Base-by-base conservation (phyloP, 2,888 invertebrate species). In the Rhagophthalmus giganteus region DNA sequence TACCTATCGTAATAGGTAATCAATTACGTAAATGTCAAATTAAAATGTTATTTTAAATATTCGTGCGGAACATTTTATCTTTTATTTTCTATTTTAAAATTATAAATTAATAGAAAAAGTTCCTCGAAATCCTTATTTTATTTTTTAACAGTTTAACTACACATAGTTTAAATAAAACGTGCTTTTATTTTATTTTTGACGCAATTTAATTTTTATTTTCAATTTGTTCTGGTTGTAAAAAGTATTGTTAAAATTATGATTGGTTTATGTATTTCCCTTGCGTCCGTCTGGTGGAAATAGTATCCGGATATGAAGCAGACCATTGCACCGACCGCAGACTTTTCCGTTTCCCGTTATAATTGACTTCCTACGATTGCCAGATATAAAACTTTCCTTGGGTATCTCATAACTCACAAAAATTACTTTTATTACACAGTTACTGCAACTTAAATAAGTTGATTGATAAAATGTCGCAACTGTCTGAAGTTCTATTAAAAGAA, bases 231-330 rank as follows among this genome's bases (percentile, higher is more conserved):
- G 37, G 13, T 37, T 24, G 37, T 25, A 39, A 27, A 28, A 39
- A 39, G 24, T 25, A 46, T 46, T 46, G 46, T 38, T 46, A 46
- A 46, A 46, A 38, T 25, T 46, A 46, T 40, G 40, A 49, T 49
- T 49, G 41, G 34, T 49, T 49, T 49, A 49, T 42, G 35, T 49
- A 49, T 49, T 49, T 49, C 49, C 49, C 49, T 37, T 49, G 49
- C 42, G 49, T 49, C 49, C 42, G 41, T 35, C 41, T 41, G 42
- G 15, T 42, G 37, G 42, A 55, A 55, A 53, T 55, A 39, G 55
- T 45, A 49, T 49, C 55, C 55, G 55, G 55, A 55, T 55, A 55
- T 55, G 55, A 55, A 55, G 45, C 55, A 55, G 55, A 55, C 55
- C 55, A 52, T 45, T 40, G 53, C 52, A 46, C 39, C 42, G 38